phyloP scores from a whole-genome alignment of 2,888 invertebrate genomes.

The Cataglyphis livida region DNA sequence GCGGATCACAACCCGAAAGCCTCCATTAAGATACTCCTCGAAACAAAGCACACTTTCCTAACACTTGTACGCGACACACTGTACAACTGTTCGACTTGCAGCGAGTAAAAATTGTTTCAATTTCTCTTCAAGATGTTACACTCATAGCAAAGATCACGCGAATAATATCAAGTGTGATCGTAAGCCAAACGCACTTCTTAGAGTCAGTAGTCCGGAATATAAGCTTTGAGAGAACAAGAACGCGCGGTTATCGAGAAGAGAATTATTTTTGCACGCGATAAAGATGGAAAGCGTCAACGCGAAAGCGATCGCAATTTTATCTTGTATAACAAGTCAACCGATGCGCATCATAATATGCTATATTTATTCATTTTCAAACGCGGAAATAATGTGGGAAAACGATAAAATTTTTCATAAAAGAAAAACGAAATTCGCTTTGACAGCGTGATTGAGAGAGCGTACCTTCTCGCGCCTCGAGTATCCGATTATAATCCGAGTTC shows the following conservation, averaged over 20 bases:
- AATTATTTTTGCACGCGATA: background rate
- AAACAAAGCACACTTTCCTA: conserved; percentile 1
- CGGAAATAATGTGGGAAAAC: background rate
- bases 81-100: background rate
- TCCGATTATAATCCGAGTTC: conserved; percentile 39
- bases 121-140: conserved; percentile 2
- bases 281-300: background rate
- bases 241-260: conserved; percentile 13
- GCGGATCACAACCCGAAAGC: conserved; percentile 1
- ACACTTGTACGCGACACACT: conserved; percentile 20
- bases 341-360: background rate
- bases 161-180: background rate
- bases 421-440: conserved; percentile 27
- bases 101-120: conserved; percentile 45
- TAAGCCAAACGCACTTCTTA: background rate
- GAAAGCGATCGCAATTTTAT: background rate
- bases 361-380: conserved; percentile 5
- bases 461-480: conserved; percentile 10
- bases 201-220: background rate
- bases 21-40: background rate
- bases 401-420: conserved; percentile 15
- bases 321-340: conserved; percentile 6
- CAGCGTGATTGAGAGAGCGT: background rate
- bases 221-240: background rate
- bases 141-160: background rate